These are phyloP conservation scores for fruit fly (Drosophila melanogaster) DNA, from an alignment of 1,140 invertebrate genomes.

Conservation along the genomic window Release_6_plus_ISO1_MT NT_037436.4:9430501-9431000, in stretches of 20 bases:
- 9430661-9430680: constrained; percentile 60
- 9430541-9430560: constrained; percentile 51
- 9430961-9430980: constrained; percentile 24
- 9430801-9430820: constrained; percentile 25
- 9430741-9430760: constrained; percentile 46
- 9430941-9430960: neutral
- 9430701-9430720: constrained; percentile 40
- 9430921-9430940: constrained; percentile 26
- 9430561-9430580: constrained; percentile 50
- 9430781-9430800: constrained; percentile 52
- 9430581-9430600: constrained; percentile 35
- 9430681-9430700: constrained; percentile 43
- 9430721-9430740: constrained; percentile 46
- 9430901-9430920: constrained; percentile 15
- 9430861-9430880: constrained; percentile 40
- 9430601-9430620: constrained; percentile 77
- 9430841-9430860: constrained; percentile 69
- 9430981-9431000: constrained; percentile 24
- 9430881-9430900: constrained; percentile 44
- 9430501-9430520: constrained; percentile 61
- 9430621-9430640: constrained; percentile 80
- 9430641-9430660: constrained; percentile 70
- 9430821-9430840: constrained; percentile 79
- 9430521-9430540: constrained; percentile 66
- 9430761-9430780: constrained; percentile 21